These are phyloP conservation scores for Frankliniella fusca DNA, from an alignment of 2,888 invertebrate genomes.

Conservation along the genomic window DNA sequence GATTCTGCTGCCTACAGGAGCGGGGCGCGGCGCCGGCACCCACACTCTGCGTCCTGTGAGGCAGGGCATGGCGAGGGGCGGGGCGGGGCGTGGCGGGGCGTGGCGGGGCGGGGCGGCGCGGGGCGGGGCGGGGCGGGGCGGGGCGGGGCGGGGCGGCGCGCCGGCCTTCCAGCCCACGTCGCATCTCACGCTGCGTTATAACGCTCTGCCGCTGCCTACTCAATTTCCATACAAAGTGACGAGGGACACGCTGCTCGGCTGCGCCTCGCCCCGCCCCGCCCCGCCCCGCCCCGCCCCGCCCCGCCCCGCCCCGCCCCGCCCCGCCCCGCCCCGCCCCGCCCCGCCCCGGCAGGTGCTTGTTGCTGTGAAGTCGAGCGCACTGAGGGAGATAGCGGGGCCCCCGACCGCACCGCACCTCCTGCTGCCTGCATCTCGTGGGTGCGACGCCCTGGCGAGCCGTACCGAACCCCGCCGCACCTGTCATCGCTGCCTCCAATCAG, in stretches of 20 bases:
- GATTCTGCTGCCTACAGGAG: too few relatives aligned
- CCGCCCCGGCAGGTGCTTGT: neutral
- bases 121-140: too few relatives aligned
- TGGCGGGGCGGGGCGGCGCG: neutral
- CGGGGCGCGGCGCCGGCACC: neutral
- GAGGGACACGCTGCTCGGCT: neutral
- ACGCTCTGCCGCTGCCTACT: neutral
- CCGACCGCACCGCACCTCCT: too few relatives aligned
- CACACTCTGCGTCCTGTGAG: neutral
- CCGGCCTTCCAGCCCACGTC: constrained; percentile 2
- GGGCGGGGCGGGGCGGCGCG: neutral
- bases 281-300: neutral
- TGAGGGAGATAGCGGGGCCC: too few relatives aligned
- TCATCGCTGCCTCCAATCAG: too few relatives aligned
- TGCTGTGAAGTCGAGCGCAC: too few relatives aligned
- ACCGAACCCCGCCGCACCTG: too few relatives aligned
- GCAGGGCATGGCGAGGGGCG: neutral
- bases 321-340: neutral
- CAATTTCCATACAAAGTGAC: constrained; percentile 19
- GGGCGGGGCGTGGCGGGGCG: neutral
- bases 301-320: neutral
- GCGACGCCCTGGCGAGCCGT: too few relatives aligned
- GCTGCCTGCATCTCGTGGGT: too few relatives aligned
- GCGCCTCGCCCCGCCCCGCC: neutral
- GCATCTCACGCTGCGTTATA: neutral